phyloP scores from a whole-genome alignment of 2,113 vertebrate genomes.

The Vireo altiloquus region DNA sequence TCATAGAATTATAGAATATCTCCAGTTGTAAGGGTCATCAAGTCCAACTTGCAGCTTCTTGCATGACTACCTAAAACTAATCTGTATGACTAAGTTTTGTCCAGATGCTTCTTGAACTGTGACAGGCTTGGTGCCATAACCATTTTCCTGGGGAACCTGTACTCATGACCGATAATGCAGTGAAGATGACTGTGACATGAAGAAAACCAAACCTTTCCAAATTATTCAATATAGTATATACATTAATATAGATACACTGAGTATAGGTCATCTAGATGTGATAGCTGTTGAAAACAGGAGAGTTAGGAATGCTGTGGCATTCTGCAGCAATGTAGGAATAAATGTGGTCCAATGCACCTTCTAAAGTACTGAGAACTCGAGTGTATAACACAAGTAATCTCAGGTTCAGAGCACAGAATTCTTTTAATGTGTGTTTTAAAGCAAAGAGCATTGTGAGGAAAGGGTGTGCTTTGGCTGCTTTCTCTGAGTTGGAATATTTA shows the following conservation, averaged over 20 bases:
- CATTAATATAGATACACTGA: not conserved
- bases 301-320: not conserved
- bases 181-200: not conserved
- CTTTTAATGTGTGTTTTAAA: not conserved
- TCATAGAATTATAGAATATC: not conserved
- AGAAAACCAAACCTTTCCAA: not conserved
- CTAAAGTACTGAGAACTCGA: not conserved
- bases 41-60: not conserved
- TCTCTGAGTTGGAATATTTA: not conserved
- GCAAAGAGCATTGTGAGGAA: not conserved
- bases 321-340: not conserved
- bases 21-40: not conserved
- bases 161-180: not conserved
- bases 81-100: not conserved
- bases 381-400: not conserved
- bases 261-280: not conserved
- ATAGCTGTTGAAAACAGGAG: not conserved
- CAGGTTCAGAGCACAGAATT: not conserved
- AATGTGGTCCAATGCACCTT: not conserved
- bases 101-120: not conserved
- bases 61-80: not conserved
- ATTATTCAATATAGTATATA: not conserved
- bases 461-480: not conserved
- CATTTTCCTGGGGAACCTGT: not conserved
- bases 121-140: not conserved